phyloP scores from a whole-genome alignment of 2,888 invertebrate genomes.

The Drosophila macrothrix region DNA sequence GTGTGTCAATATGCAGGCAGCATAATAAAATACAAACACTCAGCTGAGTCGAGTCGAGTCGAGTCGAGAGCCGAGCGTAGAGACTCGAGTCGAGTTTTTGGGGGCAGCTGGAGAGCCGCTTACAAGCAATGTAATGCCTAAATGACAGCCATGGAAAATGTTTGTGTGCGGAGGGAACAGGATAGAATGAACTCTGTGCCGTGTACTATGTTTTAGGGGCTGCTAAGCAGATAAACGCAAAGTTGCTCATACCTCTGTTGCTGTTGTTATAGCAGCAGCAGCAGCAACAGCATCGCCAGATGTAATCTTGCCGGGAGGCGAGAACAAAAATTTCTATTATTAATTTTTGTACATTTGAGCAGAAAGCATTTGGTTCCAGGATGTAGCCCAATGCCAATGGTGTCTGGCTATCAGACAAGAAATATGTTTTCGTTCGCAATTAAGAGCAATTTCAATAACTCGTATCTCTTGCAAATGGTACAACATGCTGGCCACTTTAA shows the following conservation, averaged over 20 bases:
- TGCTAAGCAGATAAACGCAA: constrained; percentile 54
- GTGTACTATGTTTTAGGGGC: constrained; percentile 18
- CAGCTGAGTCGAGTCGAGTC: constrained; percentile 36
- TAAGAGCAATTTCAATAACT: constrained; percentile 50
- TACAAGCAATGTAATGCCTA: constrained; percentile 76
- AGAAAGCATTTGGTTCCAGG: constrained; percentile 6
- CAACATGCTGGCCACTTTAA: constrained; percentile 37
- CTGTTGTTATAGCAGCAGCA: constrained; percentile 42
- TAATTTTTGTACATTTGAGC: constrained; percentile 62
- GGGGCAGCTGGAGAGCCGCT: constrained; percentile 48
- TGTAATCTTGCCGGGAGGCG: constrained; percentile 62
- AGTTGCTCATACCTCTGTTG: constrained; percentile 26
- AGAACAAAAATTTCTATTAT: constrained; percentile 62
- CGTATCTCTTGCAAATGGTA: constrained; percentile 16
- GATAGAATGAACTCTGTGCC: constrained; percentile 7
- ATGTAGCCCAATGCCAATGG: neutral
- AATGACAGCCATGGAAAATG: constrained; percentile 75
- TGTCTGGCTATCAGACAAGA: neutral
- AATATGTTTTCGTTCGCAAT: constrained; percentile 30
- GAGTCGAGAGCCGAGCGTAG: constrained; percentile 18
- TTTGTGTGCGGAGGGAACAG: constrained; percentile 15
- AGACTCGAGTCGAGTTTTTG: constrained; percentile 20
- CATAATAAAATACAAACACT: constrained; percentile 76
- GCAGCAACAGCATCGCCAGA: constrained; percentile 17
- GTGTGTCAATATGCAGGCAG: constrained; percentile 70